Conservation (phyloP, 2,888 invertebrate species). For the Microplitis manilae region DNA sequence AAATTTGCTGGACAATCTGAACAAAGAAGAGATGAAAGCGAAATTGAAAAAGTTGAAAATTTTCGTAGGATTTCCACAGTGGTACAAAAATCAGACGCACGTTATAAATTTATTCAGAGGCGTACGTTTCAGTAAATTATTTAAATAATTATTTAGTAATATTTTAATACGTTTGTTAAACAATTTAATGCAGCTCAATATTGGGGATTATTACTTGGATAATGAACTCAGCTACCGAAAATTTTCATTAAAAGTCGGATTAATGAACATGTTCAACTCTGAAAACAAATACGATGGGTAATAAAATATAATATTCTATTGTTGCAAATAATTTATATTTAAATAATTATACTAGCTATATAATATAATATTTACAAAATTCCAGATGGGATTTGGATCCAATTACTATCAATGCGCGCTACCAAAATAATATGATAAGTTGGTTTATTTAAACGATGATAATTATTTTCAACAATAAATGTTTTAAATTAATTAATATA, state of each 20-base stretch:
- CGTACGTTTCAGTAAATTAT: constrained; percentile 61
- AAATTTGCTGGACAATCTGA: constrained; percentile 75
- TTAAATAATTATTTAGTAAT: not conserved
- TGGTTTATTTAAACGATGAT: not conserved
- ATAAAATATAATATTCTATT: not conserved
- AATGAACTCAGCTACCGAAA: constrained; percentile 19
- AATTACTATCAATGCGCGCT: constrained; percentile 69
- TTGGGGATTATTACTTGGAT: constrained; percentile 14
- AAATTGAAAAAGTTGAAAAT: constrained; percentile 73
- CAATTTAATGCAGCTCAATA: constrained; percentile 7
- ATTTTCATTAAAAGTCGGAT: not conserved
- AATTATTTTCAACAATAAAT: not conserved
- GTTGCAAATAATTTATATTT: not conserved
- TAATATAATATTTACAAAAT: not conserved
- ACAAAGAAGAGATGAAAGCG: constrained; percentile 72
- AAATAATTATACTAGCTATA: not conserved
- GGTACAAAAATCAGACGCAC: constrained; percentile 72
- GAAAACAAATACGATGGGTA: not conserved
- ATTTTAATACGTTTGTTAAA: not conserved
- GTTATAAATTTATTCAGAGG: constrained; percentile 73
- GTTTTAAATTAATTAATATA: not conserved
- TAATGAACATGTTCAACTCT: not conserved
- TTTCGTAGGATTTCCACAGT: constrained; percentile 76
- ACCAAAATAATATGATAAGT: constrained; percentile 49
- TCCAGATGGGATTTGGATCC: constrained; percentile 64